Percentiles rank a stretch among this genome's conserved stretches.
phyloP scores from a whole-genome alignment of 2,888 invertebrate species.

The Drosophila kanekoi region DNA sequence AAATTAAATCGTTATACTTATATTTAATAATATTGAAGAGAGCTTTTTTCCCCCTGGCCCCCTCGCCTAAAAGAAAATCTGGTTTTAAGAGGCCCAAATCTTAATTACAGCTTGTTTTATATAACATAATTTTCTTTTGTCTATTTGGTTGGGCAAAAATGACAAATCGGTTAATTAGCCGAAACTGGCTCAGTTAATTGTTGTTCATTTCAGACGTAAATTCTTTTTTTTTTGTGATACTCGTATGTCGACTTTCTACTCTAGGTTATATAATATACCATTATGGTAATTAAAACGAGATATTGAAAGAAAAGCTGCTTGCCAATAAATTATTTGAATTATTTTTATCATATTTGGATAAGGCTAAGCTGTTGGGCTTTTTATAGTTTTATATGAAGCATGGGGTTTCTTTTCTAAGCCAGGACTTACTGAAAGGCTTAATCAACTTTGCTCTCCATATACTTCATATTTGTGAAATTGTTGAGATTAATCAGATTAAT shows the following conservation, averaged over 20 bases:
- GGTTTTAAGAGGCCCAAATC: slow-evolving; percentile 28
- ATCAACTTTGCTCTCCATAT: no score
- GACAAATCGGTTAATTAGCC: slow-evolving; percentile 71
- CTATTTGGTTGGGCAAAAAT: slow-evolving; percentile 48
- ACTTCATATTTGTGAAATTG: no score
- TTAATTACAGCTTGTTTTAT: slow-evolving; percentile 17
- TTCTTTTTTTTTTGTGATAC: slow-evolving; percentile 15
- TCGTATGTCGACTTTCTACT: slow-evolving; percentile 37
- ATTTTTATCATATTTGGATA: not conserved
- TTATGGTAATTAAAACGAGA: not conserved
- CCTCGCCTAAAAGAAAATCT: slow-evolving; percentile 6
- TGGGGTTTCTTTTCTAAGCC: no score
- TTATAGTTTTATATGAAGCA: no score
- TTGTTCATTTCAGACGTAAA: slow-evolving; percentile 3
- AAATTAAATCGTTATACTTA: slow-evolving; percentile 21
- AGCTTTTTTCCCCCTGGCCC: slow-evolving; percentile 12
- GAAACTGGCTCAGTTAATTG: slow-evolving; percentile 67
- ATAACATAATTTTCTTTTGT: slow-evolving; percentile 21
- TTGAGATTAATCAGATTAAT: no score
- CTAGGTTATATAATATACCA: slow-evolving; percentile 17
- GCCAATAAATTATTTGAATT: not conserved
- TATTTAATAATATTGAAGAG: slow-evolving; percentile 24
- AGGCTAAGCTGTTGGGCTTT: no score
- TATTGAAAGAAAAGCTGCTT: not conserved
- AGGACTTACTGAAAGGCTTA: no score